A percentile compares a stretch with the other conserved stretches of the same genome.
Conservation (phyloP, 2,797 vertebrate species). For the Channa striata region DNA sequence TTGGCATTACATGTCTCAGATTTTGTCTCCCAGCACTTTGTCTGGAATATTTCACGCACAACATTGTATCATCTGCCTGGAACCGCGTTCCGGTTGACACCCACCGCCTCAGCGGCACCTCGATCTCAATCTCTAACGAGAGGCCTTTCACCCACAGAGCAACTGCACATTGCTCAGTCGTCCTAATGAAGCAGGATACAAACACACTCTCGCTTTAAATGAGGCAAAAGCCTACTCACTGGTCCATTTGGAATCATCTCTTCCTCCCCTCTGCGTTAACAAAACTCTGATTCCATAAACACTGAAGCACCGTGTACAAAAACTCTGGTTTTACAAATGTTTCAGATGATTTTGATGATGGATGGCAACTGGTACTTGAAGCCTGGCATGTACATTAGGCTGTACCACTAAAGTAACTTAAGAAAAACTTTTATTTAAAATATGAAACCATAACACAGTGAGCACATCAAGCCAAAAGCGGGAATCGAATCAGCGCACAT, state of each 20-base stretch:
- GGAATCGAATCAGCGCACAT: background rate
- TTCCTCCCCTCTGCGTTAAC: constrained; percentile 1
- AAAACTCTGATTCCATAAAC: constrained; percentile 27
- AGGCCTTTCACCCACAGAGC: constrained; percentile 70
- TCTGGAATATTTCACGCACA: constrained; percentile 31
- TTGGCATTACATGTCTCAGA: constrained; percentile 18
- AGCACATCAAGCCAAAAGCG: background rate
- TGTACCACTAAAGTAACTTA: too few species aligned
- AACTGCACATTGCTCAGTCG: constrained; percentile 58
- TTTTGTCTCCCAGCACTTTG: constrained; percentile 28
- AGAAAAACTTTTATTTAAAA: too few species aligned
- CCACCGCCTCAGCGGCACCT: constrained; percentile 66
- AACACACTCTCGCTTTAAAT: constrained; percentile 43
- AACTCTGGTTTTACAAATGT: background rate
- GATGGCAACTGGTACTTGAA: background rate
- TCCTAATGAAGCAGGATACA: constrained; percentile 67
- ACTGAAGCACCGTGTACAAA: background rate
- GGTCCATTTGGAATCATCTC: constrained; percentile 36
- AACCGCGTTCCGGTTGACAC: constrained; percentile 52
- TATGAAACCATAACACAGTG: background rate
- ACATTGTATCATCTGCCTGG: constrained; percentile 42
- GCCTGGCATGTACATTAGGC: background rate
- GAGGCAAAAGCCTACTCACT: constrained; percentile 25
- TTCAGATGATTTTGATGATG: background rate
- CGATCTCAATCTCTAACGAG: constrained; percentile 72